Percentiles rank a stretch among this genome's conserved stretches.
These are phyloP conservation scores for Mystacornis crossleyi DNA, from an alignment of 2,113 vertebrate species.

Conservation along the genomic window DNA sequence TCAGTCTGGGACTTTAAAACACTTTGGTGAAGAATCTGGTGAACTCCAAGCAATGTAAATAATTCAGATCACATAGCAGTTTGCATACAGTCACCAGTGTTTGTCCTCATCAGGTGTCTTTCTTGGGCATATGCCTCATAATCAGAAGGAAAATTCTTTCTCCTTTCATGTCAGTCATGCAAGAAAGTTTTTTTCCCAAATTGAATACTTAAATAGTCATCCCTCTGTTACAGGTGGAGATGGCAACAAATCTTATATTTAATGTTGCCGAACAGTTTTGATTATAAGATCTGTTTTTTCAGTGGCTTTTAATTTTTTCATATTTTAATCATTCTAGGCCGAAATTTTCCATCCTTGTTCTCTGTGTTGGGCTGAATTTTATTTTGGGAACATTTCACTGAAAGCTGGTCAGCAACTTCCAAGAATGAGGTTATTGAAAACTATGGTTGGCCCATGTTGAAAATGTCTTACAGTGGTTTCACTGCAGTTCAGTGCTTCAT, in stretches of 20 bases:
- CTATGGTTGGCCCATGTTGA: background rate
- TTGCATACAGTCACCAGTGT: background rate
- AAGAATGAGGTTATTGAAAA: conserved; percentile 32
- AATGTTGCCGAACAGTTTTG: background rate
- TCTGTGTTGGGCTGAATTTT: background rate
- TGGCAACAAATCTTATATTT: background rate
- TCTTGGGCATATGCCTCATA: background rate
- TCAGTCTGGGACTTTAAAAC: background rate
- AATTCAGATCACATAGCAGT: background rate
- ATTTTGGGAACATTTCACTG: background rate
- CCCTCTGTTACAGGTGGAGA: background rate
- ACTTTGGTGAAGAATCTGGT: background rate
- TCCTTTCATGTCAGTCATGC: background rate
- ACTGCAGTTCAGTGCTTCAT: background rate
- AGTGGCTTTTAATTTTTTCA: background rate
- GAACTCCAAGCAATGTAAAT: background rate
- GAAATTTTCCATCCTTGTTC: background rate
- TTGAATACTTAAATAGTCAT: background rate
- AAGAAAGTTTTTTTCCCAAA: background rate
- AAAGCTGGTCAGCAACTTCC: background rate
- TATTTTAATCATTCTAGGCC: background rate
- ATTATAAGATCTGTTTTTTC: background rate
- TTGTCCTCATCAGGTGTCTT: background rate
- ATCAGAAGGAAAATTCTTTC: background rate
- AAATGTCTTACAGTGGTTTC: conserved; percentile 1